Evolutionary conservation across 1,140 invertebrate genomes (phyloP).

Genomic region (Bombus pascuorum): DNA sequence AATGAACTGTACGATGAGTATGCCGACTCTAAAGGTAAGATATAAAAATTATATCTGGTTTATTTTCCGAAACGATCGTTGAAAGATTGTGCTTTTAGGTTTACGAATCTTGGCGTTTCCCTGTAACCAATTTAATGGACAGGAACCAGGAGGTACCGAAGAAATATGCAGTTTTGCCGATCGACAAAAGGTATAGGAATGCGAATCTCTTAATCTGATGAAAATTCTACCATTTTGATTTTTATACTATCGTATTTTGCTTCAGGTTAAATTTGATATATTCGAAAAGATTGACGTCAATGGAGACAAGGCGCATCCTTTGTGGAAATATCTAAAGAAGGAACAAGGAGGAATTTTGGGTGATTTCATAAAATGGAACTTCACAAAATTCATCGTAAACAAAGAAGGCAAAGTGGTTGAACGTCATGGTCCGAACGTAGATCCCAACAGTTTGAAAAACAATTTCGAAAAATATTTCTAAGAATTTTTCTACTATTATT

Average conservation of each 20-base stretch:
- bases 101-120: slow-evolving; percentile 95
- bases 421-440: slow-evolving; percentile 91
- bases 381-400: slow-evolving; percentile 97
- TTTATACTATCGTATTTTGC: slow-evolving; percentile 7
- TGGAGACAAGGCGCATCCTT: slow-evolving; percentile 91
- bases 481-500: slow-evolving; percentile 38
- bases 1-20: slow-evolving; percentile 90
- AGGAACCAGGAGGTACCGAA: slow-evolving; percentile 88
- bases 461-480: slow-evolving; percentile 88
- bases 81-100: slow-evolving; percentile 71
- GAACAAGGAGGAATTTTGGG: slow-evolving; percentile 90
- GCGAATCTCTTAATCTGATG: background rate
- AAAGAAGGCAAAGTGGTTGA: slow-evolving; percentile 94
- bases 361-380: slow-evolving; percentile 98
- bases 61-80: background rate
- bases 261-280: slow-evolving; percentile 79
- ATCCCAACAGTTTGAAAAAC: slow-evolving; percentile 88
- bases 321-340: slow-evolving; percentile 94
- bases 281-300: slow-evolving; percentile 95
- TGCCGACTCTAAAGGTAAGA: slow-evolving; percentile 84
- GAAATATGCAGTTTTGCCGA: slow-evolving; percentile 91
- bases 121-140: slow-evolving; percentile 95
- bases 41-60: background rate
- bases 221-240: background rate
- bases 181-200: slow-evolving; percentile 88